phyloP scores from a whole-genome alignment of 2,888 invertebrate species.

The Caenorhabditis japonica region DNA sequence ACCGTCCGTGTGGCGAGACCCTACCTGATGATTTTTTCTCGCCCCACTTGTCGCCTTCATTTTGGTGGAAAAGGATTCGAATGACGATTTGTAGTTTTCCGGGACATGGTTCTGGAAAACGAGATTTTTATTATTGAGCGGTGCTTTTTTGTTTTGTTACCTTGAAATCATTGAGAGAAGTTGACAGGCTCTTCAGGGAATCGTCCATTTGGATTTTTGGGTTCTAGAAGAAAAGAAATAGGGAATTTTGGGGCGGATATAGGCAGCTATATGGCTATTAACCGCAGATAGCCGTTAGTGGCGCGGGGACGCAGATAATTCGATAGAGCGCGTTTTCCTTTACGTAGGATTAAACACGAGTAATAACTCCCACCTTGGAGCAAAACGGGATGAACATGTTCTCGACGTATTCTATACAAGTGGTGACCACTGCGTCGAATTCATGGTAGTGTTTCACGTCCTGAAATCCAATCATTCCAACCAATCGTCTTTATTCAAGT shows the following conservation, averaged over 20 bases:
- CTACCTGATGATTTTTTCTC: constrained; percentile 15
- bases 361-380: constrained; percentile 3
- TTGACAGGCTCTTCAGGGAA: no score
- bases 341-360: neutral
- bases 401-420: constrained; percentile 29
- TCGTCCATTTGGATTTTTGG: no score
- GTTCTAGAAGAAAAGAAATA: no score
- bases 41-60: constrained; percentile 8
- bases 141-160: no score
- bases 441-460: constrained; percentile 47
- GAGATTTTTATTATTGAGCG: no score
- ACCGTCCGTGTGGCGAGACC: no score
- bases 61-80: constrained; percentile 18
- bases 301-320: no score
- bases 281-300: no score
- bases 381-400: constrained; percentile 22
- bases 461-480: constrained; percentile 8
- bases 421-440: constrained; percentile 31
- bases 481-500: neutral
- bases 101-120: constrained; percentile 20
- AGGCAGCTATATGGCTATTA: no score
- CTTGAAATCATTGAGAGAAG: constrained; percentile 15
- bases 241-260: no score
- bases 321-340: no score
- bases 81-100: neutral